A percentile compares a stretch with the other conserved stretches of the same genome.
Conservation (phyloP, 1,140 invertebrate genomes). For the Conus betulinus region DNA sequence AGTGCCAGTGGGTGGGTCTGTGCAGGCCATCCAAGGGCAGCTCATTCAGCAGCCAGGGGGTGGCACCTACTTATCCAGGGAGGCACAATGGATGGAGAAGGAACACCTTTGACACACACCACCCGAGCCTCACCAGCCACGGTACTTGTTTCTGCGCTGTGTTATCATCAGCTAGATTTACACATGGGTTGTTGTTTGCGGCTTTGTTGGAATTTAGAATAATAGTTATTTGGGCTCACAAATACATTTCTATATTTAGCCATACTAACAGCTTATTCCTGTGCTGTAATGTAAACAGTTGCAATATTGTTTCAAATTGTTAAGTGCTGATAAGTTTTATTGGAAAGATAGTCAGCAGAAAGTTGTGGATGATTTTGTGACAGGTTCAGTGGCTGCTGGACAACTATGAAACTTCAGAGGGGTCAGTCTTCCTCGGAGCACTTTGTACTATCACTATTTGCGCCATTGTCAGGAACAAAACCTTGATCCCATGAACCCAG, state of each 20-base stretch:
- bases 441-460: slow-evolving; percentile 97
- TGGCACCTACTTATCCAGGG: slow-evolving; percentile 82
- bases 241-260: no score
- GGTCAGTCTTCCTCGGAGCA: slow-evolving; percentile 95
- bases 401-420: slow-evolving; percentile 99
- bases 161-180: no score
- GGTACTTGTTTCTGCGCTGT: slow-evolving; percentile 79
- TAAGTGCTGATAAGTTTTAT: no score
- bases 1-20: slow-evolving; percentile 58
- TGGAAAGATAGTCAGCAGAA: no score
- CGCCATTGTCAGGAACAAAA: slow-evolving; percentile 95
- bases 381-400: slow-evolving; percentile 98
- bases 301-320: no score
- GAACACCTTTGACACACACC: slow-evolving; percentile 84
- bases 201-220: no score
- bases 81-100: slow-evolving; percentile 80
- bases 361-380: no score
- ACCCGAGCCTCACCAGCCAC: slow-evolving; percentile 92
- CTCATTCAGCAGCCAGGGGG: slow-evolving; percentile 75
- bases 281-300: no score
- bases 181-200: no score
- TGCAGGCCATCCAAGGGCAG: slow-evolving; percentile 74
- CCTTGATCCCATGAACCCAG: slow-evolving; percentile 98
- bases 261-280: no score
- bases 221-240: no score